Evolutionary conservation across 2,113 vertebrate species (phyloP).

Genomic region (Ciconia stormi): DNA sequence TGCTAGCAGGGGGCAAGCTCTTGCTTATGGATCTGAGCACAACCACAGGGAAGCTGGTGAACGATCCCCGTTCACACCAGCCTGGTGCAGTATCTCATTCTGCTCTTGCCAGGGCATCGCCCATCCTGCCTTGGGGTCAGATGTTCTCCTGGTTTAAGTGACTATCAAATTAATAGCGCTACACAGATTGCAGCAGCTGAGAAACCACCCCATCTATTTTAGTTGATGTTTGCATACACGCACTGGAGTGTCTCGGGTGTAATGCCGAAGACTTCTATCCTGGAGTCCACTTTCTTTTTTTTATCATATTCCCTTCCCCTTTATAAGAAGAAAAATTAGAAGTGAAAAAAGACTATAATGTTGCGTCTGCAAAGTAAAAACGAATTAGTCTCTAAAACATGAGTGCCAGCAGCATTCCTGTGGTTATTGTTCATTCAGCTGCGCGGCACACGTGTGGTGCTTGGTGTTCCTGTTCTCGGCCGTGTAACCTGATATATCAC

Average conservation of each 20-base stretch:
- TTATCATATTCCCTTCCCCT: neutral
- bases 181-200: neutral
- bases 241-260: fast-evolving
- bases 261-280: neutral
- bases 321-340: neutral
- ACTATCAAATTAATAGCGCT: neutral
- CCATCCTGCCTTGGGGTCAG: neutral
- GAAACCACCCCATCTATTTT: neutral
- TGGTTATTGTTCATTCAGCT: neutral
- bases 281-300: neutral
- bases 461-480: fast-evolving
- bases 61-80: neutral
- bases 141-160: neutral
- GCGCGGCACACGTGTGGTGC: neutral
- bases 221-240: neutral
- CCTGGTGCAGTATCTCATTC: neutral
- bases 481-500: fast-evolving
- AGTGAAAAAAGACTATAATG: neutral
- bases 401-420: neutral
- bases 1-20: neutral
- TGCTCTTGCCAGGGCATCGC: neutral
- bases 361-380: neutral
- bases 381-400: fast-evolving
- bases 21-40: fast-evolving
- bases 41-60: neutral